These are phyloP conservation scores for Andrena bicolor DNA, from an alignment of 2,888 invertebrate genomes.

Conservation along the genomic window DNA sequence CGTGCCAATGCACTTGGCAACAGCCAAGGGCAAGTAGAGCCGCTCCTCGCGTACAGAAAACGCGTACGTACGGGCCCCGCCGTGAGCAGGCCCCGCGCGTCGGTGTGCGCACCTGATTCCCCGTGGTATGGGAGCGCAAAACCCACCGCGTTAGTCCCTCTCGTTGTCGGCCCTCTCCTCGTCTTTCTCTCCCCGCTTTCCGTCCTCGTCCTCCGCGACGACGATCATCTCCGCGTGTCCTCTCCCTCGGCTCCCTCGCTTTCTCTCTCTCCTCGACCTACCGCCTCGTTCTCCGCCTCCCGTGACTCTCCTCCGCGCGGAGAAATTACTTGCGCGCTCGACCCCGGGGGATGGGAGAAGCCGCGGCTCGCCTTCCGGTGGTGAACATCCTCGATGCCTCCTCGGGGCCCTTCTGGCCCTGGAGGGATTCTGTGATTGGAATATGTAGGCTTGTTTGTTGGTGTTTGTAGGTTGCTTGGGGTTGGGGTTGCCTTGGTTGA, in stretches of 20 bases:
- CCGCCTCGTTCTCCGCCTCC: slow-evolving; percentile 47
- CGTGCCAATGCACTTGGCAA: slow-evolving; percentile 81
- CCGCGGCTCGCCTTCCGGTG: slow-evolving; percentile 32
- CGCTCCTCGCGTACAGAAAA: slow-evolving; percentile 45
- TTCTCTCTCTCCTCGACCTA: slow-evolving; percentile 47
- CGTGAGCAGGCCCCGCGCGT: slow-evolving; percentile 42
- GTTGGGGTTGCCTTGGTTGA: too few species aligned
- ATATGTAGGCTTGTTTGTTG: too few species aligned
- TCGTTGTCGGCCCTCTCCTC: slow-evolving; percentile 20
- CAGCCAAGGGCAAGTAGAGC: slow-evolving; percentile 78
- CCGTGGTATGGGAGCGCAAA: slow-evolving; percentile 39
- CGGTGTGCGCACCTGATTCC: slow-evolving; percentile 56
- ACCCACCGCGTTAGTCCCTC: slow-evolving; percentile 27
- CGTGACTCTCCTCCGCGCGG: slow-evolving; percentile 23
- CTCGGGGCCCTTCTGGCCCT: not conserved
- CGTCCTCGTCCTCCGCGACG: not conserved
- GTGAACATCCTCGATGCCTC: not conserved
- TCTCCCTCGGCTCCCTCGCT: slow-evolving; percentile 24
- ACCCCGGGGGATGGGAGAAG: not conserved
- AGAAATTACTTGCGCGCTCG: slow-evolving; percentile 36
- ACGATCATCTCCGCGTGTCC: slow-evolving; percentile 39
- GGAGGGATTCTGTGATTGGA: not conserved
- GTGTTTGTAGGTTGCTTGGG: too few species aligned
- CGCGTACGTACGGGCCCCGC: slow-evolving; percentile 47
- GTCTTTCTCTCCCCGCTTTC: not conserved